These are phyloP conservation scores for Melanocharis versteri DNA, from an alignment of 2,113 vertebrate species.

Conservation along the genomic window DNA sequence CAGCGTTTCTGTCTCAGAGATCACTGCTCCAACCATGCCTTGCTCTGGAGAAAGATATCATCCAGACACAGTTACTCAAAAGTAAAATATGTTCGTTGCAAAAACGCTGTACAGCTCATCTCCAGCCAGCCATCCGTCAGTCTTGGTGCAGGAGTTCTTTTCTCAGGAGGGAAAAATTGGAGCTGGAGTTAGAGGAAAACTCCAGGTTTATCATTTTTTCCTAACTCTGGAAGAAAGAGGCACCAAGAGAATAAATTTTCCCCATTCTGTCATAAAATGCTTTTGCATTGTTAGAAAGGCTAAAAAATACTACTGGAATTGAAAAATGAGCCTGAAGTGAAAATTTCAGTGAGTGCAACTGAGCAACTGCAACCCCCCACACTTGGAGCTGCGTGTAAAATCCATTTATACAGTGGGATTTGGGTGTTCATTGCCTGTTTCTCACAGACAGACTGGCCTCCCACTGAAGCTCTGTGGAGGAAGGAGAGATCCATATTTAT, in stretches of 20 bases:
- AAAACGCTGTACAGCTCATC: background rate
- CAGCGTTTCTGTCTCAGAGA: background rate
- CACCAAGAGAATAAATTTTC: background rate
- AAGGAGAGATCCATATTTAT: background rate
- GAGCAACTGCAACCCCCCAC: background rate
- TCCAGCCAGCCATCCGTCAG: background rate
- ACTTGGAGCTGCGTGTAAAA: background rate
- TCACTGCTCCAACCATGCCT: background rate
- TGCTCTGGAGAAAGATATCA: background rate
- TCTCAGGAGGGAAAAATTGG: background rate
- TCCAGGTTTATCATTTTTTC: background rate
- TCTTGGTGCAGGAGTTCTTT: background rate
- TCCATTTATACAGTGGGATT: accelerated
- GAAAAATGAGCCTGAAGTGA: background rate
- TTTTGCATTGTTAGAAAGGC: background rate
- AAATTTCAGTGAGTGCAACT: background rate
- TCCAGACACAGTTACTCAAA: background rate
- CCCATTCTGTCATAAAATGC: background rate
- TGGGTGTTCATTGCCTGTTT: background rate
- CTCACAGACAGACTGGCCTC: background rate
- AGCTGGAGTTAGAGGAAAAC: background rate
- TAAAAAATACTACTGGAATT: background rate
- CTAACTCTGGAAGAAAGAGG: background rate
- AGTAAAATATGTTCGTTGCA: background rate
- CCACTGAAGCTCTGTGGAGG: background rate